Base-by-base conservation (phyloP, 2,113 vertebrate species). In the Paracanthobrama guichenoti region DNA sequence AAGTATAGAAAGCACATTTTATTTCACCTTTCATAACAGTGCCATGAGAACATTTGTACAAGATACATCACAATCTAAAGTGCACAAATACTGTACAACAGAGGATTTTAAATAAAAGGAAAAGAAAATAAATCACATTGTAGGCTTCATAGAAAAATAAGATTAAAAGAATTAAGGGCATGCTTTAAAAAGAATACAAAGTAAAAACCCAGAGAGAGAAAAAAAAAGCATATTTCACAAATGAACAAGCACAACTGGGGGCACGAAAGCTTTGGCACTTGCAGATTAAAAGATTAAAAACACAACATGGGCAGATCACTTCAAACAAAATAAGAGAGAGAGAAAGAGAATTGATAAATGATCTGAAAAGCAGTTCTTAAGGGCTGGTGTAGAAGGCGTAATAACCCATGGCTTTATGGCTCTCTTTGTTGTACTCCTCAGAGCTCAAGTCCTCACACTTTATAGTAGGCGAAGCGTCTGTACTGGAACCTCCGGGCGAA, bases 341-440 rank as follows among this genome's bases (percentile, higher is more conserved):
- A 86, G 91, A 74, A 13, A 67, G 71, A 83, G 74, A 81, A 80
- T 64, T 53, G 62, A 87, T 48, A 62, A 31, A n/a, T 4, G 59
- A 53, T 18, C 59, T 55, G 35, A 77, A n/a, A 6, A 60, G 71
- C 60, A 69, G 66, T 12, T 92, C 93, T 94, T 95, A 99, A 92
- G 98, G 97, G 93, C 96, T 97, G 76, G 96, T 95, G 93, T 99
- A 99, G 92, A 99, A 99, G 0, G 97, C 95, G 6, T 99, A 99
- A 92, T 99, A 99, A 60, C 97, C 96, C 96, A 98, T 96, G 94
- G 96, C 95, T 96, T 99, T 99, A 46, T 97, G 96, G 93, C 94
- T 93, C 94, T 99, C 97, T 93, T 99, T 99, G 92, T 90, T 96
- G 93, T 97, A 98, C 87, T 99, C 98, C 81, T 99, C 97, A 13